These are phyloP conservation scores for Quadriops clusia DNA, from an alignment of 2,888 invertebrate genomes.

Conservation along the genomic window DNA sequence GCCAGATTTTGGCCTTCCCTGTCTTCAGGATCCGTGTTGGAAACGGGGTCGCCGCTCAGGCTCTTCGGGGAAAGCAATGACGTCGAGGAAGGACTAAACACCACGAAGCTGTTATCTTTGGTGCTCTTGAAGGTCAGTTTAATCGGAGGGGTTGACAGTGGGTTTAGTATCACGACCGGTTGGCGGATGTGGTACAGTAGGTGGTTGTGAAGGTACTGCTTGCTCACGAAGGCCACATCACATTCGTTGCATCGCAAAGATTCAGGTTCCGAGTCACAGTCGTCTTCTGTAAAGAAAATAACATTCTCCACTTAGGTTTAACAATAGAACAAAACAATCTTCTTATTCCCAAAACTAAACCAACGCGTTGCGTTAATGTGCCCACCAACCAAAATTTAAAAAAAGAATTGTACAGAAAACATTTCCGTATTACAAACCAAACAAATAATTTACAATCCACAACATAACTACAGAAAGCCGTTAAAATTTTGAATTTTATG, in stretches of 20 bases:
- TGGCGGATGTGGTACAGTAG: conserved; percentile 45
- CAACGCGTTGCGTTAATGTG: too few species aligned
- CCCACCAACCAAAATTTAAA: too few species aligned
- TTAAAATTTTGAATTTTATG: too few species aligned
- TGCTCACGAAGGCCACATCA: conserved; percentile 38
- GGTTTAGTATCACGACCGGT: conserved; percentile 40
- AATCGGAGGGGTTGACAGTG: conserved; percentile 39
- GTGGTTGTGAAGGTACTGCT: conserved; percentile 41
- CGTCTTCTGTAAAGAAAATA: too few species aligned
- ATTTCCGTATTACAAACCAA: too few species aligned
- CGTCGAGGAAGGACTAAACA: conserved; percentile 22
- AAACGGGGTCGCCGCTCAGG: conserved; percentile 32
- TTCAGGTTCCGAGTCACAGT: too few species aligned
- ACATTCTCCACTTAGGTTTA: too few species aligned
- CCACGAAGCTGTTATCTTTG: conserved; percentile 29
- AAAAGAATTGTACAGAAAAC: too few species aligned
- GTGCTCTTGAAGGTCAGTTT: conserved; percentile 37
- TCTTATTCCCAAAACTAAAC: too few species aligned
- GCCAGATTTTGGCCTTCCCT: conserved; percentile 25
- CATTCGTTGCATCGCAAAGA: conserved; percentile 39
- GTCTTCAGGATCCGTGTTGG: conserved; percentile 17
- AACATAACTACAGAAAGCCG: too few species aligned
- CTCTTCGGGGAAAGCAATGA: conserved; percentile 25
- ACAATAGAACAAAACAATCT: too few species aligned
- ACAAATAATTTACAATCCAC: too few species aligned